A percentile compares a stretch with the other conserved stretches of the same genome.
Evolutionary conservation across 2,888 invertebrate species (phyloP).

Genomic region (Drosophila antonietae): DNA sequence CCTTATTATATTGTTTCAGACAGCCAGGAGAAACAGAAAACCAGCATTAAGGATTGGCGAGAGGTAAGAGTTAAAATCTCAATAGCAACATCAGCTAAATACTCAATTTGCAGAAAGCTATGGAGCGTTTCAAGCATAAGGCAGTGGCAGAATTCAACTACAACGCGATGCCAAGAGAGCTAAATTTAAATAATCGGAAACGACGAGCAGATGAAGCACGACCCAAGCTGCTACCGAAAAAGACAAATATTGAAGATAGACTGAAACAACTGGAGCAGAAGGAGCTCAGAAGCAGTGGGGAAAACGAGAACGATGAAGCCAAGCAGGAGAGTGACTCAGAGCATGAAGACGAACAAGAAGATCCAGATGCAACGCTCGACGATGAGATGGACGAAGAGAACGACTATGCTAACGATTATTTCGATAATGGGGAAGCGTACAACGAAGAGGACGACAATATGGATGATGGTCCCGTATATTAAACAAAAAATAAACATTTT

Average conservation of each 20-base stretch:
- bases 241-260: slow-evolving; percentile 83
- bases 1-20: slow-evolving; percentile 83
- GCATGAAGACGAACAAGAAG: slow-evolving; percentile 78
- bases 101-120: slow-evolving; percentile 60
- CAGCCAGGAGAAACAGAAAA: slow-evolving; percentile 40
- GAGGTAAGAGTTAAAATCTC: slow-evolving; percentile 40
- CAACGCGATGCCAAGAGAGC: slow-evolving; percentile 88
- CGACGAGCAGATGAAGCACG: slow-evolving; percentile 54
- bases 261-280: slow-evolving; percentile 89
- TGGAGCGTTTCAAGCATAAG: slow-evolving; percentile 76
- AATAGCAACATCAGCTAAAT: neutral
- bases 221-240: slow-evolving; percentile 59
- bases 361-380: slow-evolving; percentile 85
- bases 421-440: slow-evolving; percentile 94
- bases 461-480: slow-evolving; percentile 92
- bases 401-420: slow-evolving; percentile 94
- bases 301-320: slow-evolving; percentile 86
- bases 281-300: slow-evolving; percentile 85
- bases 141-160: slow-evolving; percentile 84
- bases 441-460: slow-evolving; percentile 94
- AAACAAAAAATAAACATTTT: slow-evolving; percentile 50
- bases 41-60: slow-evolving; percentile 60
- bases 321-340: slow-evolving; percentile 87
- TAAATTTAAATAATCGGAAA: slow-evolving; percentile 81
- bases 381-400: slow-evolving; percentile 95